Evolutionary conservation across 2,888 invertebrate genomes (phyloP).

Genomic region (Limnephilus rhombicus): DNA sequence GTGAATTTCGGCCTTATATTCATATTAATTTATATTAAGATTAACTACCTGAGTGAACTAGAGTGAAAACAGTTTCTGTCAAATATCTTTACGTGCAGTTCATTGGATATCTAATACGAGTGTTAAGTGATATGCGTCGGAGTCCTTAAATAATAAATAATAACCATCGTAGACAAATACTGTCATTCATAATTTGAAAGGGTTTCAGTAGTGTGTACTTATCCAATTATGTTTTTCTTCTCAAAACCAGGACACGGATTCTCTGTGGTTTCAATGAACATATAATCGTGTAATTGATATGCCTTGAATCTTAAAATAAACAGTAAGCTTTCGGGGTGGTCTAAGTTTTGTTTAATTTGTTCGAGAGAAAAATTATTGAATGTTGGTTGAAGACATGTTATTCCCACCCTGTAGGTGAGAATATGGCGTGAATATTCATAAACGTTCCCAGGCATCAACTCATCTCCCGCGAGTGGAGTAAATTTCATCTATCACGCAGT

Average conservation of each 20-base stretch:
- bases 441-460: neutral
- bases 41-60: neutral
- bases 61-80: neutral
- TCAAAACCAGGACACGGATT: neutral
- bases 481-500: conserved; percentile 58
- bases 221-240: neutral
- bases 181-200: conserved; percentile 26
- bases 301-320: neutral
- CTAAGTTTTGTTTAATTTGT: neutral
- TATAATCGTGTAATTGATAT: neutral
- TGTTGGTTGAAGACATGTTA: neutral
- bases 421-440: neutral
- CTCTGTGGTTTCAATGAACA: neutral
- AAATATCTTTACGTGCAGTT: neutral
- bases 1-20: no score
- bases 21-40: no score
- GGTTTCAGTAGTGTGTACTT: neutral
- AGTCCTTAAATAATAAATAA: neutral
- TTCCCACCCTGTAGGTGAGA: neutral
- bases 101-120: neutral
- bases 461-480: conserved; percentile 36
- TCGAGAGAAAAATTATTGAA: neutral
- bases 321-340: neutral
- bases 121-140: neutral
- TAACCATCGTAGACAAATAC: neutral